A percentile compares a stretch with the other conserved stretches of the same genome.
Conservation (phyloP, 2,797 vertebrate genomes). For the Prunella strophiata region DNA sequence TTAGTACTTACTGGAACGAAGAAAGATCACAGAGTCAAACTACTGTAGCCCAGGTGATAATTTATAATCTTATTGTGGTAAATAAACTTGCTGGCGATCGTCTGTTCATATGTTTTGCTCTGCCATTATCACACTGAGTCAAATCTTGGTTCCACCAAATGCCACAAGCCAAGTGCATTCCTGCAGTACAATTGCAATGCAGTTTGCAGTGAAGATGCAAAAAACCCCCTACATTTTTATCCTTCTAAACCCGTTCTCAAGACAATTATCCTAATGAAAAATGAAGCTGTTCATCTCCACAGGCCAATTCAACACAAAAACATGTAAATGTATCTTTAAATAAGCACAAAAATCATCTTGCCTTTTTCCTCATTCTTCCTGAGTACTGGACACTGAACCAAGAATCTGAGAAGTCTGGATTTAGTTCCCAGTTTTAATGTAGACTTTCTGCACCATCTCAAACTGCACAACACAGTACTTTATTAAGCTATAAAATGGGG, state of each 20-base stretch:
- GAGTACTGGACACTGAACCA: background rate
- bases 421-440: background rate
- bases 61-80: background rate
- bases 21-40: constrained; percentile 11
- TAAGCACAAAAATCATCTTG: background rate
- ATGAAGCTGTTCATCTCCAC: background rate
- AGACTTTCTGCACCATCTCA: background rate
- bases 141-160: constrained; percentile 38
- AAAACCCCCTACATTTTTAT: background rate
- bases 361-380: background rate
- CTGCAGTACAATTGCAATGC: background rate
- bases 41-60: constrained; percentile 15
- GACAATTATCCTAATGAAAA: constrained; percentile 5
- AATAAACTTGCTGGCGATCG: background rate
- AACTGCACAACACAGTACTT: background rate
- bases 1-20: background rate
- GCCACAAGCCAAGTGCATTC: background rate
- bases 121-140: background rate
- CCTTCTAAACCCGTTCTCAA: background rate
- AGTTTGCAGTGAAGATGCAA: background rate
- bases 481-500: constrained; percentile 3
- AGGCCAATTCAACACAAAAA: background rate
- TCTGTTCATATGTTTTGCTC: constrained; percentile 35
- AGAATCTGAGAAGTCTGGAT: background rate
- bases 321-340: background rate